Evolutionary conservation across 92 coral and sea anemone genomes (phyloP).

Genomic region (Isaurus tuberculatus): DNA sequence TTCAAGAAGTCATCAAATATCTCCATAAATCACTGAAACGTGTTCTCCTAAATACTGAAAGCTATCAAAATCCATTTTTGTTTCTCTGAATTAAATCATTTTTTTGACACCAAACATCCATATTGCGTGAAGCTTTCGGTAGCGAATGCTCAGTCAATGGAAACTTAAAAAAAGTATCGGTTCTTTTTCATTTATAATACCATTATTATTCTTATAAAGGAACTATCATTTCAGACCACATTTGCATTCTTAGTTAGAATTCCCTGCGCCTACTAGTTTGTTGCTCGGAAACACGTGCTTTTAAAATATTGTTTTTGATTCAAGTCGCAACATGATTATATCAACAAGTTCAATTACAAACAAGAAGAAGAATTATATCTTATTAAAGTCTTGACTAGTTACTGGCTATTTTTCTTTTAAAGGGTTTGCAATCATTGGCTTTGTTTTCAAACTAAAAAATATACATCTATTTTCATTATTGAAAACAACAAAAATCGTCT

Average conservation of each 20-base stretch:
- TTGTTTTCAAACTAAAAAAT: too few relatives aligned
- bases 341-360: not conserved
- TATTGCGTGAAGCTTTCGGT: not conserved
- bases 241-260: slow-evolving; percentile 31
- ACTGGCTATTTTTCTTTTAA: not conserved
- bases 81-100: not conserved
- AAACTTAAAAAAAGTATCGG: not conserved
- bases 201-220: slow-evolving; percentile 9
- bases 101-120: not conserved
- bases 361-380: not conserved
- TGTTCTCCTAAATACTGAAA: not conserved
- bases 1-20: not conserved
- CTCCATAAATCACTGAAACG: slow-evolving; percentile 6
- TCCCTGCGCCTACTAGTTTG: slow-evolving; percentile 3
- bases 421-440: too few relatives aligned
- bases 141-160: not conserved
- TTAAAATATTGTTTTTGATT: not conserved
- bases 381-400: not conserved
- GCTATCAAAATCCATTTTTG: not conserved
- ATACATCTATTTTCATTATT: too few relatives aligned
- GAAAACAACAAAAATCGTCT: too few relatives aligned
- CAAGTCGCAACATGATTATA: not conserved
- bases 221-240: not conserved
- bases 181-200: not conserved
- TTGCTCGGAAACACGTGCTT: not conserved